phyloP scores from a whole-genome alignment of 2,888 invertebrate species.

The Spicauda simplicius region DNA sequence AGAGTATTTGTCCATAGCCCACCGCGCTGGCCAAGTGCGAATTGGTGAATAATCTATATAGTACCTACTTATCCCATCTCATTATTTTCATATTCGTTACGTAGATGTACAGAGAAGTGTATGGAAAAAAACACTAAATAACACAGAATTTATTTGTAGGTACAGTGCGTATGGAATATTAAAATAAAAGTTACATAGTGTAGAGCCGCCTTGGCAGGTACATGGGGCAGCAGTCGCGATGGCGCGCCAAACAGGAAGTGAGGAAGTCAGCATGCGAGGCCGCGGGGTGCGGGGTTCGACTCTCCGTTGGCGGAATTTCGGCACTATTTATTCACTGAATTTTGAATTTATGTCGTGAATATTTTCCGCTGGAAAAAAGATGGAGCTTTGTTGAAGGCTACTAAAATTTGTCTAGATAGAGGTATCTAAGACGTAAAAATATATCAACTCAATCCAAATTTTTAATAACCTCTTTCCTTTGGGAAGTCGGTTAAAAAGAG shows the following conservation, averaged over 20 bases:
- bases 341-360: constrained; percentile 36
- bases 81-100: no score
- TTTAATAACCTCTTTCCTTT: no score
- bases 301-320: constrained; percentile 63
- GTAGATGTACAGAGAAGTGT: no score
- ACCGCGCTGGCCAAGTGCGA: no score
- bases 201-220: constrained; percentile 53
- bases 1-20: no score
- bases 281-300: constrained; percentile 77
- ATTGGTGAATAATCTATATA: no score
- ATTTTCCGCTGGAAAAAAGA: constrained; percentile 29
- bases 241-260: constrained; percentile 84
- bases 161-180: constrained; percentile 30
- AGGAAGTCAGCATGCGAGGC: constrained; percentile 76
- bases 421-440: not conserved
- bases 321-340: constrained; percentile 58
- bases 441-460: no score
- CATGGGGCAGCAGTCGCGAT: constrained; percentile 73
- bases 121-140: no score
- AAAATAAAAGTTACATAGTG: constrained; percentile 38
- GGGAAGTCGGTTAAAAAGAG: no score
- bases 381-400: constrained; percentile 6
- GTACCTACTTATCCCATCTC: no score
- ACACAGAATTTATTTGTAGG: no score
- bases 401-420: constrained; percentile 1